phyloP scores from a whole-genome alignment of 2,113 vertebrate species.

The Pycnonotus jocosus region DNA sequence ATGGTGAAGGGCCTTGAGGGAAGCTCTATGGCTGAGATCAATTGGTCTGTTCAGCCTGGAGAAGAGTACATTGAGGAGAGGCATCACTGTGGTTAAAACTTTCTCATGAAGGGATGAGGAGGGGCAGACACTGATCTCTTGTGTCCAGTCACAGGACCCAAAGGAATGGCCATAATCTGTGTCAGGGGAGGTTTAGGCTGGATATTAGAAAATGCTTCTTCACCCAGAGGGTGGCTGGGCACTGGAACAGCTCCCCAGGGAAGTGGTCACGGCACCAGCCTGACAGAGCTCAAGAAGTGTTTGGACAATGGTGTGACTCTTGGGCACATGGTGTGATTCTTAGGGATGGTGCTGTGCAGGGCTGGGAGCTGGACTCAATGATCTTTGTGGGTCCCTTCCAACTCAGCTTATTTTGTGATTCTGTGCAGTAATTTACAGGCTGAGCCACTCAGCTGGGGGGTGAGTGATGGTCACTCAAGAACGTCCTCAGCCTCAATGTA shows the following conservation, averaged over 20 bases:
- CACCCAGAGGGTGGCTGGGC: rapidly evolving
- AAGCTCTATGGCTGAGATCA: not conserved
- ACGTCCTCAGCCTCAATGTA: rapidly evolving
- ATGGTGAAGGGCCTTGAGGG: not conserved
- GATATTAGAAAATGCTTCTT: not conserved
- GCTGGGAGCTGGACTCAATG: not conserved
- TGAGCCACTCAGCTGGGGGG: not conserved
- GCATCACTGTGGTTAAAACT: not conserved
- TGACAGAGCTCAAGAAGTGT: not conserved
- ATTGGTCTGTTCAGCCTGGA: not conserved
- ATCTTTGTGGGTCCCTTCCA: not conserved
- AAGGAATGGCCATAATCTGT: not conserved
- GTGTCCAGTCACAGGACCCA: rapidly evolving
- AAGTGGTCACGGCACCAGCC: not conserved
- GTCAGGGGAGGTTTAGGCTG: not conserved
- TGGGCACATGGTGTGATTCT: rapidly evolving
- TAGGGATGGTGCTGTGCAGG: not conserved
- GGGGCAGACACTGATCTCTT: not conserved
- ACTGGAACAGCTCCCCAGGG: not conserved
- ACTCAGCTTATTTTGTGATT: not conserved
- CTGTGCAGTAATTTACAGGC: not conserved
- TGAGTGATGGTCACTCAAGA: not conserved
- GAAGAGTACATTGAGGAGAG: not conserved
- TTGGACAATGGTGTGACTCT: not conserved
- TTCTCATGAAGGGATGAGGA: not conserved